Conservation (phyloP, 1,140 invertebrate genomes). For the Euwallacea similis region DNA sequence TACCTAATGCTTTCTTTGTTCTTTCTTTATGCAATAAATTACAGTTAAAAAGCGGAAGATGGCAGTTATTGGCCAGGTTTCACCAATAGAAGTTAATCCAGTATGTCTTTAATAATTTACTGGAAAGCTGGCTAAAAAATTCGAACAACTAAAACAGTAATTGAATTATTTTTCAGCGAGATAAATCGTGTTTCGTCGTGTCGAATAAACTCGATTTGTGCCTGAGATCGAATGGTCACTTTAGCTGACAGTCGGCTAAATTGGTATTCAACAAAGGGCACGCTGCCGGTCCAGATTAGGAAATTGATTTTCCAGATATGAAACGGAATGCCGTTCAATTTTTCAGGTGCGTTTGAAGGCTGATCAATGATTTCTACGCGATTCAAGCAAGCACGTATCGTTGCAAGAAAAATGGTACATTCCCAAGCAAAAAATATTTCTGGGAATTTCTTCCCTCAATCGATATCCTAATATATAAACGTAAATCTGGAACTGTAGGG, state of each 20-base stretch:
- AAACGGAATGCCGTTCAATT: conserved; percentile 6
- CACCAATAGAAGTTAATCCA: too few relatives aligned
- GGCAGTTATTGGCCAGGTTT: too few relatives aligned
- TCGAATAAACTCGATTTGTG: conserved; percentile 30
- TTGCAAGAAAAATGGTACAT: too few relatives aligned
- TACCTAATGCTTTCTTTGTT: not conserved
- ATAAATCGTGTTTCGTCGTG: conserved; percentile 39
- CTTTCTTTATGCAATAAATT: not conserved
- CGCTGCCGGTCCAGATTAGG: not conserved
- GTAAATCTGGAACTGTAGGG: conserved; percentile 10
- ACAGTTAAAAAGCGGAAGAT: too few relatives aligned
- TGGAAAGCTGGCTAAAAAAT: too few relatives aligned
- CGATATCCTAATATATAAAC: not conserved
- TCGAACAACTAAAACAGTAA: conserved; percentile 25
- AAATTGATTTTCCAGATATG: conserved; percentile 24
- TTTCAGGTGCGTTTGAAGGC: conserved; percentile 3
- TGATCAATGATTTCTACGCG: not conserved
- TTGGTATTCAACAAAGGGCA: conserved; percentile 22
- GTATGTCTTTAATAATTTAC: too few relatives aligned
- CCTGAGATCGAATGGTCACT: conserved; percentile 29
- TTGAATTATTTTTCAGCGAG: conserved; percentile 43
- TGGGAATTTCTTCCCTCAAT: not conserved
- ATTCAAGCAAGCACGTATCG: too few relatives aligned
- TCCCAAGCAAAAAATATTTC: too few relatives aligned
- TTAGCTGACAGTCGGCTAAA: conserved; percentile 12